These are phyloP conservation scores for Cyprinodon tularosa DNA, from an alignment of 2,113 vertebrate species.

Conservation along the genomic window DNA sequence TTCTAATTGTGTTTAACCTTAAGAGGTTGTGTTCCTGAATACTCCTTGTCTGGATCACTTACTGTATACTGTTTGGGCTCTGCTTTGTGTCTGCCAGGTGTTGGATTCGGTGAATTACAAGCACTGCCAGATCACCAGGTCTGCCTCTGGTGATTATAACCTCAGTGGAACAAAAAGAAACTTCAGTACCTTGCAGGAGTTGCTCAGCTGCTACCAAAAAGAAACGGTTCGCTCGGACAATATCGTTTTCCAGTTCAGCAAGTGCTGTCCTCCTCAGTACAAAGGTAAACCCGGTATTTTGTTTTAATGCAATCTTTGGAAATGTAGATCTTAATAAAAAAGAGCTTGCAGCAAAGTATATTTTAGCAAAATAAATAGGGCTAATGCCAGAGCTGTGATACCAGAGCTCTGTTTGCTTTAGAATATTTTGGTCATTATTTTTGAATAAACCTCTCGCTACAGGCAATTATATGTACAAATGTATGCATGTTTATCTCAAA, in stretches of 20 bases:
- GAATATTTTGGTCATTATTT: too few species aligned
- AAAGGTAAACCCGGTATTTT: constrained; percentile 83
- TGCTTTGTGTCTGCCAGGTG: constrained; percentile 58
- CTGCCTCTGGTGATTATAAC: constrained; percentile 86
- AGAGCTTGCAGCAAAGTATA: neutral
- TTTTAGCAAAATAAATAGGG: neutral
- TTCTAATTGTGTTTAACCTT: neutral
- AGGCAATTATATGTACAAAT: too few species aligned
- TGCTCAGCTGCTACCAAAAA: constrained; percentile 95
- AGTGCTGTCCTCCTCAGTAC: constrained; percentile 91
- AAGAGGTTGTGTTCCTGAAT: neutral
- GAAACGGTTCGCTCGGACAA: constrained; percentile 95
- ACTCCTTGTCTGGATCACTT: neutral
- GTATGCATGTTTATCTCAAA: too few species aligned
- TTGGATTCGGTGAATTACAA: constrained; percentile 86
- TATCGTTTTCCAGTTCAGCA: constrained; percentile 93
- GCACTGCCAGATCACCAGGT: constrained; percentile 93
- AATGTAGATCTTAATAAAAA: neutral
- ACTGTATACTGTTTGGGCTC: neutral
- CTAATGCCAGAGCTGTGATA: too few species aligned
- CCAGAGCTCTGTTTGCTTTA: too few species aligned
- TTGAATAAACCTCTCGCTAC: too few species aligned
- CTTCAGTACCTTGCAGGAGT: constrained; percentile 89
- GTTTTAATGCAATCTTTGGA: neutral
- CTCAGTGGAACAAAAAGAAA: constrained; percentile 93